These are phyloP conservation scores for Semaprochilodus insignis DNA, from an alignment of 2,797 vertebrate species.

Conservation along the genomic window DNA sequence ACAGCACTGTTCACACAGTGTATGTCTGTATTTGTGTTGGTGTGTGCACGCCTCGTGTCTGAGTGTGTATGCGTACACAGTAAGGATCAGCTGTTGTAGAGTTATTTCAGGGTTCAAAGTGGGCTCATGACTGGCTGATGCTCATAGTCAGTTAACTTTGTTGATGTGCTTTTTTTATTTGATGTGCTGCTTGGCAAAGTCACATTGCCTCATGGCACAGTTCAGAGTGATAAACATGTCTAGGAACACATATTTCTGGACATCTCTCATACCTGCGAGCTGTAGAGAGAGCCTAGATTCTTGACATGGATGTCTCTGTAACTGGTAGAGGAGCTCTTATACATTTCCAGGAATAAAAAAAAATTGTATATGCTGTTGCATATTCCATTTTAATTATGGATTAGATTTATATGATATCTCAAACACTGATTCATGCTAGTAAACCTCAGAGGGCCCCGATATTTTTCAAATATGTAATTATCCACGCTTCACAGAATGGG, in stretches of 20 bases:
- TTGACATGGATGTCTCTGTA: neutral
- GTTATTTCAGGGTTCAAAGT: neutral
- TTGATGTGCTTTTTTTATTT: constrained; percentile 45
- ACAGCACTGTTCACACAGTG: neutral
- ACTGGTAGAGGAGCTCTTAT: neutral
- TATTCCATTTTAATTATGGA: neutral
- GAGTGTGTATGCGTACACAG: neutral
- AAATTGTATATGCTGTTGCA: neutral
- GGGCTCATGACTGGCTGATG: neutral
- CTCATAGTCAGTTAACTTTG: constrained; percentile 36
- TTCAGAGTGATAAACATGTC: constrained; percentile 26
- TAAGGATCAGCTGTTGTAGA: neutral
- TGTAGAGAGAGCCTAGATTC: neutral
- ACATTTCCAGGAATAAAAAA: neutral
- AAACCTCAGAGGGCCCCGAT: neutral
- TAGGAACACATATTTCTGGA: constrained; percentile 34
- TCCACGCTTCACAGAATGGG: neutral
- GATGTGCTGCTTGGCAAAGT: constrained; percentile 6
- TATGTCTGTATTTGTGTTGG: neutral
- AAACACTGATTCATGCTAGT: neutral
- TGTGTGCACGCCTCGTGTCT: neutral
- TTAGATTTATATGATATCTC: neutral
- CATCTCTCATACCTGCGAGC: neutral
- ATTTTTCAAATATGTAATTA: neutral
- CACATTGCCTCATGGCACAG: constrained; percentile 12